Conservation (phyloP, 2,888 invertebrate genomes). For the Nymphalis c-album region DNA sequence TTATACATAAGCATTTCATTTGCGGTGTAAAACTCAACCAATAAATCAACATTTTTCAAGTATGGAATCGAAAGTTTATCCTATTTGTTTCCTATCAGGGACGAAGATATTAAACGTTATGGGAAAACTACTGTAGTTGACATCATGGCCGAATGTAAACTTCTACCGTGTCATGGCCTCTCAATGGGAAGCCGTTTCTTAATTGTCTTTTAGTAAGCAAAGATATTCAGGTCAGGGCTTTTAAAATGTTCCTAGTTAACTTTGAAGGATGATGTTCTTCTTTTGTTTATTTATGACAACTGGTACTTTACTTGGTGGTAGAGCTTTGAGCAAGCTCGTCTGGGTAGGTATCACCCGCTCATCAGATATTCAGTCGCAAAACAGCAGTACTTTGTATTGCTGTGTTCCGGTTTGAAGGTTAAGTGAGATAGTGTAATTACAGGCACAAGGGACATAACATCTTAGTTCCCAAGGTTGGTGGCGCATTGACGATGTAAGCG, state of each 20-base stretch:
- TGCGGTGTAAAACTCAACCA: slow-evolving; percentile 18
- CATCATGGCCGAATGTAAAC: slow-evolving; percentile 18
- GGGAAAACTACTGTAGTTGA: slow-evolving; percentile 27
- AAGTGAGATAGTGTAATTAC: too few relatives aligned
- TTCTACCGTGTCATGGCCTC: slow-evolving; percentile 23
- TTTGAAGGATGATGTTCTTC: neutral
- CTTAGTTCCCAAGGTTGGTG: too few relatives aligned
- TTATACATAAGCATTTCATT: neutral
- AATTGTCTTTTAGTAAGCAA: slow-evolving; percentile 1
- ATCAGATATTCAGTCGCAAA: too few relatives aligned
- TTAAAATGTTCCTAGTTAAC: neutral
- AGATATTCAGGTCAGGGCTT: slow-evolving; percentile 10
- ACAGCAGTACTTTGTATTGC: too few relatives aligned
- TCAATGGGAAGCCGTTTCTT: slow-evolving; percentile 5
- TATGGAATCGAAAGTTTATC: slow-evolving; percentile 23
- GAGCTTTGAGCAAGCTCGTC: too few relatives aligned
- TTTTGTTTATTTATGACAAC: too few relatives aligned
- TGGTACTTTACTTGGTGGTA: too few relatives aligned
- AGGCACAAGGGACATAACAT: too few relatives aligned
- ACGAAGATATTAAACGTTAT: slow-evolving; percentile 26
- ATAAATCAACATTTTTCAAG: slow-evolving; percentile 15
- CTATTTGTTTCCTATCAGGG: slow-evolving; percentile 25
- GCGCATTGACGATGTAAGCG: too few relatives aligned
- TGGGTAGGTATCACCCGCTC: too few relatives aligned
- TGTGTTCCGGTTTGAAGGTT: too few relatives aligned